A percentile compares a stretch with the other conserved stretches of the same genome.
Conservation (phyloP, 1,140 invertebrate genomes). For the Augochlora pura region DNA sequence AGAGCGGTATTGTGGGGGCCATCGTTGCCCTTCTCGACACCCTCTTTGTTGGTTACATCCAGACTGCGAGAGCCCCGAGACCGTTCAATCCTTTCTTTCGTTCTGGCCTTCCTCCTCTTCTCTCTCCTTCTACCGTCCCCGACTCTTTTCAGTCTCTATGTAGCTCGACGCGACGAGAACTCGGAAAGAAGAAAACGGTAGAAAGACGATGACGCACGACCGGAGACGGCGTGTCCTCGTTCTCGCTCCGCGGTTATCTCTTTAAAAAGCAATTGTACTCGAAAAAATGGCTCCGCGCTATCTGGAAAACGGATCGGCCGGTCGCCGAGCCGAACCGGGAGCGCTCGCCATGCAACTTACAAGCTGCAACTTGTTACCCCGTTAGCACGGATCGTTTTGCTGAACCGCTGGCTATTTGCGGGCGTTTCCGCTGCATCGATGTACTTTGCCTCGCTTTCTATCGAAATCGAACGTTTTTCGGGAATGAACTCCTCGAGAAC, state of each 20-base stretch:
- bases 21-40: slow-evolving; percentile 75
- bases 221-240: slow-evolving; percentile 44
- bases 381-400: no score
- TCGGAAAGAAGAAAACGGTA: background rate
- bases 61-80: slow-evolving; percentile 65
- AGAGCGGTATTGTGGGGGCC: slow-evolving; percentile 70
- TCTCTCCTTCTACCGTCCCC: background rate
- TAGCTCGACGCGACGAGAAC: slow-evolving; percentile 53
- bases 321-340: slow-evolving; percentile 12
- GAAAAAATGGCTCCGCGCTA: slow-evolving; percentile 62
- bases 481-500: no score
- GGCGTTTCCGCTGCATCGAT: no score
- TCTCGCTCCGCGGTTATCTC: slow-evolving; percentile 56
- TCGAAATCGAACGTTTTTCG: no score
- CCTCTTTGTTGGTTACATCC: slow-evolving; percentile 78
- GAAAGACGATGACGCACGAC: background rate
- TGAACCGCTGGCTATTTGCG: no score
- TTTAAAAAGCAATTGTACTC: slow-evolving; percentile 74
- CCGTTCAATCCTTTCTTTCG: slow-evolving; percentile 79
- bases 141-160: slow-evolving; percentile 72
- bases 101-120: slow-evolving; percentile 51
- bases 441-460: no score
- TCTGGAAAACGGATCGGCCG: slow-evolving; percentile 57
- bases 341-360: background rate
- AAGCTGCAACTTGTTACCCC: no score